These are phyloP conservation scores for Perca flavescens DNA, from an alignment of 2,113 vertebrate genomes.

Conservation along the genomic window DNA sequence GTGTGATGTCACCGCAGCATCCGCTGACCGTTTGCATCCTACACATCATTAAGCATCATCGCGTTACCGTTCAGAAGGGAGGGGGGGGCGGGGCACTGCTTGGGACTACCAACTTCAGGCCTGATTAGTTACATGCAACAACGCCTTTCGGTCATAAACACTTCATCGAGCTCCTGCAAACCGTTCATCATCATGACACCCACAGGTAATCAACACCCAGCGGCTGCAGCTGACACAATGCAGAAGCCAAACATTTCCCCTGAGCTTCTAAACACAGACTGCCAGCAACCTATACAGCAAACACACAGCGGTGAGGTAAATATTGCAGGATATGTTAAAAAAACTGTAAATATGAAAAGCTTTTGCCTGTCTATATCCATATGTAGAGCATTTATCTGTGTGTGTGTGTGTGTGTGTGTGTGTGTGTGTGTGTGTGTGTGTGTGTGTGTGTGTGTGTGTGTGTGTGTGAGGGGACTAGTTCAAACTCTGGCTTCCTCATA, in stretches of 20 bases:
- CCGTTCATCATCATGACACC: slow-evolving; percentile 84
- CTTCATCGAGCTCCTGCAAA: slow-evolving; percentile 74
- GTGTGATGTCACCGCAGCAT: slow-evolving; percentile 67
- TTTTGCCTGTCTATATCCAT: background rate
- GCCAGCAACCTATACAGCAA: slow-evolving; percentile 24
- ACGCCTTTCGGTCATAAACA: slow-evolving; percentile 85
- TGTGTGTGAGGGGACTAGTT: slow-evolving; percentile 5
- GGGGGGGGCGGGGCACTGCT: slow-evolving; percentile 17
- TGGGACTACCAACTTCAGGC: slow-evolving; percentile 62
- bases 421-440: slow-evolving; percentile 22
- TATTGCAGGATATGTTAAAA: background rate
- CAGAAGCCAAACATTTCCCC: slow-evolving; percentile 68
- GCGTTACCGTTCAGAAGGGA: slow-evolving; percentile 26
- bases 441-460: background rate
- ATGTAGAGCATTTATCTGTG: background rate
- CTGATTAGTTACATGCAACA: slow-evolving; percentile 85
- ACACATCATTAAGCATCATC: slow-evolving; percentile 72
- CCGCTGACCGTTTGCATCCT: slow-evolving; percentile 69
- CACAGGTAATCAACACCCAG: slow-evolving; percentile 82
- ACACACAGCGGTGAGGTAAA: background rate
- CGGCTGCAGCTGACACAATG: slow-evolving; percentile 67
- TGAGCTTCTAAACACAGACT: slow-evolving; percentile 66
- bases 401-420: slow-evolving; percentile 13
- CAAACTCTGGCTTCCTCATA: slow-evolving; percentile 35
- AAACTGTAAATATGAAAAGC: background rate